These are phyloP conservation scores for Drosophila merina DNA, from an alignment of 2,888 invertebrate genomes.

Conservation along the genomic window DNA sequence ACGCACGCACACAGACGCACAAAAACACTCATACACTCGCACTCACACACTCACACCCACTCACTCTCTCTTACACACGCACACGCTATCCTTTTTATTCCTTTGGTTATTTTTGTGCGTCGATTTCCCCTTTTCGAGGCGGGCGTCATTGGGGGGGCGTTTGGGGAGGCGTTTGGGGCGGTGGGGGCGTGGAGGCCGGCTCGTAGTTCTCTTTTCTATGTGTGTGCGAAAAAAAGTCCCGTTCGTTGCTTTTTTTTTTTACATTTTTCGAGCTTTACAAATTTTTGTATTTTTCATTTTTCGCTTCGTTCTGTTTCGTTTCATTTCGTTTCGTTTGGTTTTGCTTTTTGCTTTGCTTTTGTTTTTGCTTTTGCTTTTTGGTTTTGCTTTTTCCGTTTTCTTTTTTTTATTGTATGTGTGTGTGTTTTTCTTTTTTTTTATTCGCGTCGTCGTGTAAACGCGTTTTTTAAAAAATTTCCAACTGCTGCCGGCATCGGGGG, in stretches of 20 bases:
- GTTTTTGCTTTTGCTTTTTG: constrained; percentile 15
- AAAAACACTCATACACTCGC: constrained; percentile 14
- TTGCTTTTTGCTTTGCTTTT: constrained; percentile 1
- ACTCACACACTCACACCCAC: constrained; percentile 14
- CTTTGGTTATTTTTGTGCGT: constrained; percentile 70
- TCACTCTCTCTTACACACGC: constrained; percentile 24
- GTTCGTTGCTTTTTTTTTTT: constrained; percentile 9
- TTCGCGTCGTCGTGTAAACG: constrained; percentile 42
- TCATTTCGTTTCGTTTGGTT: constrained; percentile 14
- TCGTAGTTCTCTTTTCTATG: constrained; percentile 39
- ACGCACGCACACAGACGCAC: constrained; percentile 10
- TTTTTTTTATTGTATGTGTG: background rate
- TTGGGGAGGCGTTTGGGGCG: constrained; percentile 50
- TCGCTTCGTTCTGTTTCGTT: constrained; percentile 24
- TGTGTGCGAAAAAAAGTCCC: constrained; percentile 49
- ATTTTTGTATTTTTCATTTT: constrained; percentile 46
- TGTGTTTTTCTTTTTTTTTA: constrained; percentile 22
- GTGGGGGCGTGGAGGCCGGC: constrained; percentile 34
- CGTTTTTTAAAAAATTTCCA: constrained; percentile 62
- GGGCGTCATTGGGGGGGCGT: constrained; percentile 52
- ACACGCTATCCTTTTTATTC: constrained; percentile 67
- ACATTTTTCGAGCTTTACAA: constrained; percentile 42
- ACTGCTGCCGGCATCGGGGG: constrained; percentile 57
- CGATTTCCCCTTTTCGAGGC: constrained; percentile 67
- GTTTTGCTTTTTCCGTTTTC: no score